Evolutionary conservation across 2,888 invertebrate species (phyloP).

Genomic region (Cosmorhoe ocellata): DNA sequence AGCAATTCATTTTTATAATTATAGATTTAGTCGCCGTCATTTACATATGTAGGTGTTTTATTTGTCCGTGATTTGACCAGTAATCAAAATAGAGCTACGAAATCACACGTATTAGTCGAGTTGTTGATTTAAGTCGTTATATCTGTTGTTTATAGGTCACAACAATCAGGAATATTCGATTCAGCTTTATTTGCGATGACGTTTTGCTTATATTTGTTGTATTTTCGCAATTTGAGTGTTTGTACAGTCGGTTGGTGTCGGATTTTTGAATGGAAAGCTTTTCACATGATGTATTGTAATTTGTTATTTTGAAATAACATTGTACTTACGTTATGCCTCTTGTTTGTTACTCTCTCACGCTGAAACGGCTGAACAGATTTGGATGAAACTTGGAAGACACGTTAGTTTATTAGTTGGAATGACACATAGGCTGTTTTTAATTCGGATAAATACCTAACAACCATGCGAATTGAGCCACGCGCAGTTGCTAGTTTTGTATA

Average conservation of each 20-base stretch:
- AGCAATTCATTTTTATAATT: too few species aligned
- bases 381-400: too few species aligned
- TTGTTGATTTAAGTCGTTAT: slow-evolving; percentile 30
- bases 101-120: slow-evolving; percentile 24
- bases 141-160: slow-evolving; percentile 38
- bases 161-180: slow-evolving; percentile 54
- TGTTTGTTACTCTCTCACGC: too few species aligned
- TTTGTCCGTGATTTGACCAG: not conserved
- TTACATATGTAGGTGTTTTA: too few species aligned
- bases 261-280: slow-evolving; percentile 13
- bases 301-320: not conserved
- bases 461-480: too few species aligned
- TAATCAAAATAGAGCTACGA: slow-evolving; percentile 13
- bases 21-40: too few species aligned
- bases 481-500: too few species aligned
- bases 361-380: too few species aligned
- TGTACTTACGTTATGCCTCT: too few species aligned
- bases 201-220: slow-evolving; percentile 49
- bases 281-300: not conserved
- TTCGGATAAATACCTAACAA: too few species aligned
- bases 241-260: slow-evolving; percentile 28
- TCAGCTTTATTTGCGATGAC: slow-evolving; percentile 48
- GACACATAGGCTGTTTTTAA: too few species aligned
- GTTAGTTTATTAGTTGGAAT: too few species aligned
- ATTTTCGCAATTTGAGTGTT: slow-evolving; percentile 43